phyloP scores from a whole-genome alignment of 2,797 vertebrate species.

The Lagodon rhomboides region DNA sequence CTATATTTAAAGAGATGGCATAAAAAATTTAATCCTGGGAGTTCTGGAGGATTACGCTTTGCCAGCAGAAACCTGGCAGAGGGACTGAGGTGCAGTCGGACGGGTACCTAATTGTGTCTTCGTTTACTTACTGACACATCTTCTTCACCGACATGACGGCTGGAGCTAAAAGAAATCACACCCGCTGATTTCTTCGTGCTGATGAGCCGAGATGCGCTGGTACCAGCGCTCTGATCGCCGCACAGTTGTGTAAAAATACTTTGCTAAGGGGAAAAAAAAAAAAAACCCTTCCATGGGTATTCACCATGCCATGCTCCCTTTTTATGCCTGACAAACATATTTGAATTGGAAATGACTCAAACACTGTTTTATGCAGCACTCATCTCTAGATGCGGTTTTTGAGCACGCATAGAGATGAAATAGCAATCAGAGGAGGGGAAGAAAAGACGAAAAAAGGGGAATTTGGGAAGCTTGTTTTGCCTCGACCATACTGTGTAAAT shows the following conservation, averaged over 20 bases:
- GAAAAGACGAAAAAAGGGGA: conserved; percentile 12
- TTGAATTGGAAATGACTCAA: conserved; percentile 63
- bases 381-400: conserved; percentile 23
- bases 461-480: conserved; percentile 14
- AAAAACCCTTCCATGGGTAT: conserved; percentile 24
- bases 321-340: conserved; percentile 51
- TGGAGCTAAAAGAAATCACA: conserved; percentile 10
- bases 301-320: conserved; percentile 22
- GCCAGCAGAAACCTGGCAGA: conserved; percentile 65
- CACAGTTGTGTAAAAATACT: conserved; percentile 29
- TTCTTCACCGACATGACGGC: conserved; percentile 37
- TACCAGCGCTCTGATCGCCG: conserved; percentile 28
- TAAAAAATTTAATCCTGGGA: conserved; percentile 62
- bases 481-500: conserved; percentile 2
- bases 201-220: conserved; percentile 11
- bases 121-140: conserved; percentile 56
- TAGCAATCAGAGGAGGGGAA: conserved; percentile 9
- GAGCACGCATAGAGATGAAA: conserved; percentile 46
- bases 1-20: conserved; percentile 75
- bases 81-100: conserved; percentile 55
- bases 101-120: conserved; percentile 64
- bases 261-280: neutral
- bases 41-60: conserved; percentile 60
- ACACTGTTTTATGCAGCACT: conserved; percentile 49
- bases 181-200: neutral